phyloP scores from a whole-genome alignment of 2,888 invertebrate species.

The Sphinx pinastri region DNA sequence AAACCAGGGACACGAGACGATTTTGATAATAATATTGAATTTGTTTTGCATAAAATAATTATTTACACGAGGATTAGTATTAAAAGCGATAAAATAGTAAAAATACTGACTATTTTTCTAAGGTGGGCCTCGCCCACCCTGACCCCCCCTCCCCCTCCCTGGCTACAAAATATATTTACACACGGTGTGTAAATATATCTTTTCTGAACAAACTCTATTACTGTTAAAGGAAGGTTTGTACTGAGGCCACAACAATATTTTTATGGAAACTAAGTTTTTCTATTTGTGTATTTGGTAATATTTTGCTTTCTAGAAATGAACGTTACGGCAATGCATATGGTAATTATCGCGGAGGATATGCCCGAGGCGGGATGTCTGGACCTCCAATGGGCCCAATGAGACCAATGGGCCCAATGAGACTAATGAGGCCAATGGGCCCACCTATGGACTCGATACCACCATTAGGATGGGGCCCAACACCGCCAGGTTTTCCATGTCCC shows the following conservation, averaged over 20 bases:
- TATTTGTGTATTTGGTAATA: not conserved
- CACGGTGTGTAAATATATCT: too few species aligned
- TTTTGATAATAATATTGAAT: too few species aligned
- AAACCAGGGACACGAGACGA: too few species aligned
- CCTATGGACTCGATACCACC: not conserved
- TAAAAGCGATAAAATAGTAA: too few species aligned
- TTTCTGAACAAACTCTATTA: too few species aligned
- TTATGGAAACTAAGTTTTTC: not conserved
- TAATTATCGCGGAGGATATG: conserved; percentile 61
- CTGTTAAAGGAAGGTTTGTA: too few species aligned
- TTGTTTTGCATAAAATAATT: too few species aligned
- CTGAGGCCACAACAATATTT: not conserved
- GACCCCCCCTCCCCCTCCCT: too few species aligned
- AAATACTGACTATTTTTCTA: too few species aligned
- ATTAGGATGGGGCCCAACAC: conserved; percentile 49
- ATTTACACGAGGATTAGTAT: too few species aligned
- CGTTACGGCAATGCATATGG: conserved; percentile 64
- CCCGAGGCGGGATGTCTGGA: conserved; percentile 44
- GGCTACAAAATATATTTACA: too few species aligned
- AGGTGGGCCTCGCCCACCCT: too few species aligned
- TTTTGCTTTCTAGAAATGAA: conserved; percentile 47
- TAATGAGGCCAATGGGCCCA: not conserved
- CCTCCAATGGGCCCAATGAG: conserved; percentile 30
- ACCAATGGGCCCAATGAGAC: not conserved
- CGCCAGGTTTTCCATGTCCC: conserved; percentile 40